These are phyloP conservation scores for Eupeodes corollae DNA, from an alignment of 1,140 invertebrate species.

Conservation along the genomic window DNA sequence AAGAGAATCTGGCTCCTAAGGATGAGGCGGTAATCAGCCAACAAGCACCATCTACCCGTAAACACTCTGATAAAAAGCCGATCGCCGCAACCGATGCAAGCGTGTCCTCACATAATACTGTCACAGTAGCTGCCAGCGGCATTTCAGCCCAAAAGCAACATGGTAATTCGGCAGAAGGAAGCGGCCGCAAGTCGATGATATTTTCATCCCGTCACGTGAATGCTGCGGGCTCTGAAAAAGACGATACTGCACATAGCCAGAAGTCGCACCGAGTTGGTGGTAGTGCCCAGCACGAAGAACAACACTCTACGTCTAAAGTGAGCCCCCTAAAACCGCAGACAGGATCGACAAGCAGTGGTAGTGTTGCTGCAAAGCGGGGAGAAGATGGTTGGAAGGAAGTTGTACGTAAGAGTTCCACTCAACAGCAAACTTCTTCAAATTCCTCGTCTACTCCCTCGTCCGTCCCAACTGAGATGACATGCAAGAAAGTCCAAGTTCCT, in stretches of 20 bases:
- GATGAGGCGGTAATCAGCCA: constrained; percentile 10
- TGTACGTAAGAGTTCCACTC: constrained; percentile 61
- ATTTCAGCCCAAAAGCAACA: neutral
- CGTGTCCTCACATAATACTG: constrained; percentile 12
- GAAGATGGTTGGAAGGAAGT: constrained; percentile 98
- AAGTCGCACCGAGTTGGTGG: no score
- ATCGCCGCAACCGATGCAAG: constrained; percentile 10
- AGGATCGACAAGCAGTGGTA: neutral
- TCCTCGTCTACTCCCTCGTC: constrained; percentile 1
- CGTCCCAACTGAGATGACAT: constrained; percentile 25
- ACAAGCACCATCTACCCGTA: neutral
- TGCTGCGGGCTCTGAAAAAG: neutral
- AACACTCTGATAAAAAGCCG: constrained; percentile 12
- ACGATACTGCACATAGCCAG: neutral
- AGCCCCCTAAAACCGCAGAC: constrained; percentile 4
- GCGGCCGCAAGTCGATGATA: constrained; percentile 8
- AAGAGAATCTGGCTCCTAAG: constrained; percentile 37
- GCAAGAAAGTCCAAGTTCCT: constrained; percentile 83
- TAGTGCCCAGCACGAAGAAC: neutral
- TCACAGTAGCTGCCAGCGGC: constrained; percentile 12
- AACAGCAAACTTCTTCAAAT: constrained; percentile 19
- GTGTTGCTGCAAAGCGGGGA: constrained; percentile 27
- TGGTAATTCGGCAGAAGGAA: constrained; percentile 3
- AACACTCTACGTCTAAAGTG: neutral
- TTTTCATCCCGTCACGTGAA: constrained; percentile 6